Evolutionary conservation across 2,888 invertebrate genomes (phyloP), one percentile per base, ranked within the genome.

Genomic region (Thymelicus sylvestris): DNA sequence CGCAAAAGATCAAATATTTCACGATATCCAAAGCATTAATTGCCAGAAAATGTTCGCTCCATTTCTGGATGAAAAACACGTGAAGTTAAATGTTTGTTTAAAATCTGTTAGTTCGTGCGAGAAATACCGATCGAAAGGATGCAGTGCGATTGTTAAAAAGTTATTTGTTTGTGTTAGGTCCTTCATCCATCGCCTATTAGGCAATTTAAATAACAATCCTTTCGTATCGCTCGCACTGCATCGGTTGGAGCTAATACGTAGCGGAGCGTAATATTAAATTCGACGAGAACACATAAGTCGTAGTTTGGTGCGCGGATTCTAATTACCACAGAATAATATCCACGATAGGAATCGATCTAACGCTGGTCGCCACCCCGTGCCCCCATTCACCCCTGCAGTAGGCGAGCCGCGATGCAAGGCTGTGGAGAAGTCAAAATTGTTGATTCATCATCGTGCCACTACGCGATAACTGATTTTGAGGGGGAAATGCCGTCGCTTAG

Each of bases 321-420:
- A 93, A 92, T 93, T 92, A 92, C 86, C 86, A 85, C 87, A 84
- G 90, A 91, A 91, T 90, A 89, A 89, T 90, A 89, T 86, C 86
- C 83, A 83, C 83, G 86, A 85, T 91, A 91, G 81, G 89, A 87
- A 92, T 93, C 93, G 92, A 92, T 92, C 92, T 92, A 90, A 89
- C 90, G 81, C 80, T 81, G 82, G 82, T 84, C 78, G 79, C 77
- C 80, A 77, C 73, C 78, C 80, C 80, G 76, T 81, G 71, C 76
- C 79, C 80, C 77, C 79, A 80, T 79, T 76, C 79, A 80, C 76
- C 72, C 78, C 76, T 48, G 62, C 69, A 64, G 59, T 19, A 47
- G 64, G 69, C 64, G 76, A 74, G 73, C 73, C 73, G 73, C 73
- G 76, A 77, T 78, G 76, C 79, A 79, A 81, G 81, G 80, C 81